A percentile compares a stretch with the other conserved stretches of the same genome.
These are phyloP conservation scores for Puntigrus tetrazona DNA, from an alignment of 2,113 vertebrate species.

Conservation along the genomic window DNA sequence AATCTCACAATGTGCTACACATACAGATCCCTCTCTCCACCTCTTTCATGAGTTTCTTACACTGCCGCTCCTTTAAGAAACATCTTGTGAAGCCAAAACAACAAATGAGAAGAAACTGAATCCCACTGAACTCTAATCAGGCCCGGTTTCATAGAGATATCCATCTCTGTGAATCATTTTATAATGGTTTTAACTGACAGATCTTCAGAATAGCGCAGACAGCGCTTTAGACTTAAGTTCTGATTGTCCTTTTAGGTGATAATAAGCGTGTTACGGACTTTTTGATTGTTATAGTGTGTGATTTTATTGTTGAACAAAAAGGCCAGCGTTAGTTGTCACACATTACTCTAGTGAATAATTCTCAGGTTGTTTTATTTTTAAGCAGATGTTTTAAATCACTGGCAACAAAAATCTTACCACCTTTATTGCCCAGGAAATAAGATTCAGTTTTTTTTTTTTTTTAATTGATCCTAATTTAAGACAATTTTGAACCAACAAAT, in stretches of 20 bases:
- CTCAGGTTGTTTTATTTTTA: neutral
- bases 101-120: neutral
- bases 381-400: neutral
- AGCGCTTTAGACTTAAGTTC: neutral
- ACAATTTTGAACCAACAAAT: neutral
- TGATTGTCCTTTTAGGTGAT: neutral
- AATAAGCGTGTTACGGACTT: neutral
- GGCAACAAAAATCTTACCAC: neutral
- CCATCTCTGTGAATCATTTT: neutral
- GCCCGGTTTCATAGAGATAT: neutral
- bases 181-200: too few species aligned
- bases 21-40: slow-evolving; percentile 4
- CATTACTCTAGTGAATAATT: neutral
- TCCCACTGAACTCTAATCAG: neutral
- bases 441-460: neutral
- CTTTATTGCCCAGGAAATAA: neutral
- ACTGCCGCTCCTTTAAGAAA: neutral
- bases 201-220: neutral
- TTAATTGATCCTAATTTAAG: neutral
- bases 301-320: too few species aligned
- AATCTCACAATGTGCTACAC: slow-evolving; percentile 31
- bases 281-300: neutral
- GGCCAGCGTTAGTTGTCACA: neutral
- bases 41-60: neutral
- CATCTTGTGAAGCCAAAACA: neutral